Evolutionary conservation across 2,113 vertebrate genomes (phyloP), one percentile per base, ranked within the genome.

Genomic region (Catharus bicknelli): DNA sequence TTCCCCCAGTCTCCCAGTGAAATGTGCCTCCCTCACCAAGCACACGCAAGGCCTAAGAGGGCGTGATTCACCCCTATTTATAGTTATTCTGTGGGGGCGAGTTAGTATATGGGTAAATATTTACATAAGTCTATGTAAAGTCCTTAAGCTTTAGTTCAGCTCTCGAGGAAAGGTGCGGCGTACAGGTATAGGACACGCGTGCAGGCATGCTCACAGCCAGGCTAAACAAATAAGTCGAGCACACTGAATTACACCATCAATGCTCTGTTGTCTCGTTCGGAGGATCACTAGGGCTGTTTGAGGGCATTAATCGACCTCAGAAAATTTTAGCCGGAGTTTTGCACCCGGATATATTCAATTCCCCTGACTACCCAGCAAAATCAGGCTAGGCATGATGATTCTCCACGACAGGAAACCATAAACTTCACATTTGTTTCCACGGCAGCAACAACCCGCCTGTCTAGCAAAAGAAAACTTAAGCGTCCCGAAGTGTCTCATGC

Each of bases 41-140:
- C 94, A 94, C 67, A 81, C 81, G 61, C 75, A 53, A 80, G 76
- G 95, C 55, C 63, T 91, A 74, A 88, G 83, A 87, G 64, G 67
- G 83, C 86, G 75, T 43, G 83, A 61, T 85, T 95, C 79, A 68
- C 90, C 70, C 90, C 48, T 96, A 83, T 95, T 96, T 96, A 87
- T 81, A 94, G 88, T 36, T 72, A n/a, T 75, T 50, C 42, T 38
- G 23, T 15, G n/a, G 45, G 82, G 36, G 79, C 21, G 54, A 89
- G 90, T 81, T 97, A 95, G 95, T 94, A 79, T 92, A 76, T 82
- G 93, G 74, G 92, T 96, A 94, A 97, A 96, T 97, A 95, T 97
- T 97, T 95, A 94, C 95, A 78, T 92, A 94, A 92, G 95, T 79
- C 90, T 85, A 67, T 88, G 93, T 88, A 80, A 95, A 96, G 82